These are phyloP conservation scores for Trilocha varians DNA, from an alignment of 2,888 invertebrate genomes.

Conservation along the genomic window DNA sequence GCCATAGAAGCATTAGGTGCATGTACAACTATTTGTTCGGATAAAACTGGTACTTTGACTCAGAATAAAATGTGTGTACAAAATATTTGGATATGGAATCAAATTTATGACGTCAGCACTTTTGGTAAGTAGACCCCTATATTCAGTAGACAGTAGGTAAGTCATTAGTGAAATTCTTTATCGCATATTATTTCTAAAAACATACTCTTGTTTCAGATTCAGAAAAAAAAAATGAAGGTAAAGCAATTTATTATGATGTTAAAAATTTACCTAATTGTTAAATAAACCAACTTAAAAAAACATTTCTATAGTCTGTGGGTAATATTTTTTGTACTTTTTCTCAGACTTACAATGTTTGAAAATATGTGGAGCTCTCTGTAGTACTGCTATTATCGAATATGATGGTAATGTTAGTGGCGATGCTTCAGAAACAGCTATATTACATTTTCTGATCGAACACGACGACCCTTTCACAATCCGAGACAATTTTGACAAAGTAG, in stretches of 20 bases:
- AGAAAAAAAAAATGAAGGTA: conserved; percentile 35
- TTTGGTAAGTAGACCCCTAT: background rate
- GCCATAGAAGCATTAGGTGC: conserved; percentile 99
- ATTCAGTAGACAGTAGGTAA: conserved; percentile 19
- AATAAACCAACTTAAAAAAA: background rate
- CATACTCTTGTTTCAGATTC: conserved; percentile 27
- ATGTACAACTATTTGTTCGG: conserved; percentile 98
- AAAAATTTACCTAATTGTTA: background rate
- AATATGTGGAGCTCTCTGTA: conserved; percentile 94
- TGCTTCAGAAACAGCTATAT: conserved; percentile 92
- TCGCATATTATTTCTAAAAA: background rate
- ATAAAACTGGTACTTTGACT: conserved; percentile 98
- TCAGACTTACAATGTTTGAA: conserved; percentile 84
- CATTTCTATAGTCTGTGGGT: too few relatives aligned
- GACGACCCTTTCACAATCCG: conserved; percentile 85
- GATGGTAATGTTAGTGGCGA: conserved; percentile 86
- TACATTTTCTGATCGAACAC: conserved; percentile 78
- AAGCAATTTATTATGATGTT: conserved; percentile 5
- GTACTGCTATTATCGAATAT: conserved; percentile 93
- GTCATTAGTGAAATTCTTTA: conserved; percentile 18
- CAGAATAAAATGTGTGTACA: conserved; percentile 99
- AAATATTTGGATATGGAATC: conserved; percentile 97
- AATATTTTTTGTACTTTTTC: conserved; percentile 9
- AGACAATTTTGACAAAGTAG: conserved; percentile 85
- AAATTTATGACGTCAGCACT: conserved; percentile 79